Conservation (phyloP, 2,888 invertebrate genomes). For the Parochlus steinenii region DNA sequence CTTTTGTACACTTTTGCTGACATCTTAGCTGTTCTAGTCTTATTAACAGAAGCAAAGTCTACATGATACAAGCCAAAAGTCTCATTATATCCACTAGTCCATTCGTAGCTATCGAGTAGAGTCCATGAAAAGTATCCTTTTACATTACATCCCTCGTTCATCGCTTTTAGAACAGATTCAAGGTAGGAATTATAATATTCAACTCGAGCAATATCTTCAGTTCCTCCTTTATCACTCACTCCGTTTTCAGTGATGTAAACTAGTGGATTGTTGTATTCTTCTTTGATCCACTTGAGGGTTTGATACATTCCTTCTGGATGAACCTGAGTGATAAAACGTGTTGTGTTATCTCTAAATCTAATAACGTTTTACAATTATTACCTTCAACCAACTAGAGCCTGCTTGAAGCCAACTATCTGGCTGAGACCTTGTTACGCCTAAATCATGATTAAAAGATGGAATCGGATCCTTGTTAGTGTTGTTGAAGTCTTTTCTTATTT, state of each 20-base stretch:
- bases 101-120: constrained; percentile 24
- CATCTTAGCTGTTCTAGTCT: constrained; percentile 40
- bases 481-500: constrained; percentile 15
- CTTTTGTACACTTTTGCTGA: constrained; percentile 28
- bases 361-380: too few species aligned
- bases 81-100: constrained; percentile 23
- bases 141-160: constrained; percentile 20
- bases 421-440: neutral
- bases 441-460: constrained; percentile 1
- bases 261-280: constrained; percentile 32
- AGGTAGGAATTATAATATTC: constrained; percentile 19
- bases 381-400: neutral
- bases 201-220: constrained; percentile 24
- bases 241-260: constrained; percentile 41
- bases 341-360: neutral
- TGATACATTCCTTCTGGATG: constrained; percentile 35
- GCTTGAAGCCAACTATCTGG: neutral
- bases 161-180: constrained; percentile 19
- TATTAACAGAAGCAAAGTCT: constrained; percentile 38
- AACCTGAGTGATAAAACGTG: too few species aligned
- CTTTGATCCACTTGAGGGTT: constrained; percentile 35
- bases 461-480: neutral
- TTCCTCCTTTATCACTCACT: constrained; percentile 24
- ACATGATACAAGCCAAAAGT: constrained; percentile 49
- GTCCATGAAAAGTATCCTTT: constrained; percentile 22